These are phyloP conservation scores for Cuculus canorus DNA, from an alignment of 2,797 vertebrate species.

Conservation along the genomic window DNA sequence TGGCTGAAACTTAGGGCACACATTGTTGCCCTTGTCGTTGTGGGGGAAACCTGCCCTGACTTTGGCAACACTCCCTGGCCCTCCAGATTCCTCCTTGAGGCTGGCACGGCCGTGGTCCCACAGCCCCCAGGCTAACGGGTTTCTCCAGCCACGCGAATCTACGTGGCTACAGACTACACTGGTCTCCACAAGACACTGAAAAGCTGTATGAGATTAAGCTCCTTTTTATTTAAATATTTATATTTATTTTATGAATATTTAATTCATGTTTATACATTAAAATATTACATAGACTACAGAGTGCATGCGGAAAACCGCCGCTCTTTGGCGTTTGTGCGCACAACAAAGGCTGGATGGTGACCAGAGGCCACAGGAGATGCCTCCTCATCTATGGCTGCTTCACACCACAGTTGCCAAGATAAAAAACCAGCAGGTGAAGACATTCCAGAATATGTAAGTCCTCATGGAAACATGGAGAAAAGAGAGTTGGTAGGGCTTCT, in stretches of 20 bases:
- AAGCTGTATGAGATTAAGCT: not conserved
- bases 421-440: not conserved
- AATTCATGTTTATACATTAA: not conserved
- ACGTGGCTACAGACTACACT: accelerated
- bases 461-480: not conserved
- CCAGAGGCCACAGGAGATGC: not conserved
- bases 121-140: not conserved
- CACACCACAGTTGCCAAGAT: not conserved
- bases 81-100: accelerated
- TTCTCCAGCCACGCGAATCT: not conserved
- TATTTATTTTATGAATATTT: not conserved
- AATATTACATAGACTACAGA: not conserved
- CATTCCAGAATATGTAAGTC: not conserved
- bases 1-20: too few relatives aligned
- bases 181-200: not conserved
- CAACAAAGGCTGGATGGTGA: not conserved
- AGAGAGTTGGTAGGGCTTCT: not conserved
- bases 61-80: not conserved
- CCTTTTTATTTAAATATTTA: not conserved
- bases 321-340: not conserved
- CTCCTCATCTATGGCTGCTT: not conserved
- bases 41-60: not conserved
- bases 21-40: accelerated
- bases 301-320: not conserved
- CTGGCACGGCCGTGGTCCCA: not conserved